phyloP scores from a whole-genome alignment of 2,797 vertebrate species.

The Chelmon rostratus region DNA sequence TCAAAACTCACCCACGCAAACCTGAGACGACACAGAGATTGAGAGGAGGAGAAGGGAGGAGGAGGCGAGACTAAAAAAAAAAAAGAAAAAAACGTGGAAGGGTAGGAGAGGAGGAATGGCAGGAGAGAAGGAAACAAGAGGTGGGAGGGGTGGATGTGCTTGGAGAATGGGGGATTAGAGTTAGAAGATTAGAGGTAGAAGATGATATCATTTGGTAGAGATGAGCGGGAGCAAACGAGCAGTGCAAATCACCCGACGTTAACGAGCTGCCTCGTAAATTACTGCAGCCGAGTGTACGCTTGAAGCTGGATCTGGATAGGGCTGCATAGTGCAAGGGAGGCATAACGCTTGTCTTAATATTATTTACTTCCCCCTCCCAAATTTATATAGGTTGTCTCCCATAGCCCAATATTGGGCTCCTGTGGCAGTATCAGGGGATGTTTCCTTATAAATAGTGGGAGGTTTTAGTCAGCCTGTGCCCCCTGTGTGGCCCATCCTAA shows the following conservation, averaged over 20 bases:
- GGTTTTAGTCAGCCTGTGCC: slow-evolving; percentile 49
- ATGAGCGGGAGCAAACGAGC: slow-evolving; percentile 85
- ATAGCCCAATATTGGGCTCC: slow-evolving; percentile 47
- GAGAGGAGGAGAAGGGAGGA: slow-evolving; percentile 35
- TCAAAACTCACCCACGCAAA: slow-evolving; percentile 73
- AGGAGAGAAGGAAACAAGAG: slow-evolving; percentile 57
- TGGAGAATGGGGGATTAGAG: slow-evolving; percentile 74
- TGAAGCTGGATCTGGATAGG: slow-evolving; percentile 54
- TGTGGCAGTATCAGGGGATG: slow-evolving; percentile 54
- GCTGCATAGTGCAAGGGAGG: slow-evolving; percentile 64
- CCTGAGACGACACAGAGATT: slow-evolving; percentile 55
- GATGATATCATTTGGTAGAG: slow-evolving; percentile 86
- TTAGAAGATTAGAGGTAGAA: slow-evolving; percentile 79
- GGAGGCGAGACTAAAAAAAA: slow-evolving; percentile 23
- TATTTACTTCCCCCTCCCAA: slow-evolving; percentile 78
- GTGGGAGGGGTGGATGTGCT: slow-evolving; percentile 56
- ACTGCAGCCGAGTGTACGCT: slow-evolving; percentile 67
- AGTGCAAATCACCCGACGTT: slow-evolving; percentile 85
- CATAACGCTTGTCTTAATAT: slow-evolving; percentile 74
- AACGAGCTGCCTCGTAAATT: slow-evolving; percentile 88
- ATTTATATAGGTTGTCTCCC: slow-evolving; percentile 55
- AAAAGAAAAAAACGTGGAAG: slow-evolving; percentile 36
- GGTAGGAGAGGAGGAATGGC: slow-evolving; percentile 31
- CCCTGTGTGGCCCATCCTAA: slow-evolving; percentile 43
- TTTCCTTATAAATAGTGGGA: slow-evolving; percentile 50